Evolutionary conservation across 2,113 vertebrate species (phyloP).

Genomic region (Poeciliopsis turrubarensis): DNA sequence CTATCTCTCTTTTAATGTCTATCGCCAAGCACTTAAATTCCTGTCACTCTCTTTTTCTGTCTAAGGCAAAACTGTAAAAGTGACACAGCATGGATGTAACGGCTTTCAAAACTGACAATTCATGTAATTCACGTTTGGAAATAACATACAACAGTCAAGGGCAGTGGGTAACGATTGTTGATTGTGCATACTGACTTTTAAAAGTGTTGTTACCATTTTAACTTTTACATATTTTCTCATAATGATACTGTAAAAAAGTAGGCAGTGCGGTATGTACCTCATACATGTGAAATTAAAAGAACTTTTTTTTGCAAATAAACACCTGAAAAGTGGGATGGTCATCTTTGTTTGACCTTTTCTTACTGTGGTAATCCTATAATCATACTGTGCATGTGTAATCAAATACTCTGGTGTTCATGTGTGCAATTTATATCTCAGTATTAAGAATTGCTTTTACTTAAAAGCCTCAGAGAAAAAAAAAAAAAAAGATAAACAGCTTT

Average conservation of each 20-base stretch:
- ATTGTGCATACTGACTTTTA: neutral
- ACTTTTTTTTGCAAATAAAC: neutral
- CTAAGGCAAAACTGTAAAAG: constrained; percentile 39
- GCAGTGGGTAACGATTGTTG: neutral
- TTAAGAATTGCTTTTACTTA: neutral
- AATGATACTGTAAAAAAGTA: neutral
- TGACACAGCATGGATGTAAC: constrained; percentile 26
- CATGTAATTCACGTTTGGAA: constrained; percentile 11
- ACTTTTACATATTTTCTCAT: neutral
- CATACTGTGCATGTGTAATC: too few relatives aligned
- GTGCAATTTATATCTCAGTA: too few relatives aligned
- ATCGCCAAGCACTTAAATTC: constrained; percentile 55
- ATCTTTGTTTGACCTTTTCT: neutral
- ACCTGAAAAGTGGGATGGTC: neutral
- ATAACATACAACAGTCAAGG: neutral
- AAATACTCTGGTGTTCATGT: too few relatives aligned
- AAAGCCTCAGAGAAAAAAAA: neutral
- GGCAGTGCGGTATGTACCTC: neutral
- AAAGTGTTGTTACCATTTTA: neutral
- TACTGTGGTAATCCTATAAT: neutral
- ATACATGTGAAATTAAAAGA: neutral
- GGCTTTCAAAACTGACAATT: constrained; percentile 34
- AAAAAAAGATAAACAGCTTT: neutral
- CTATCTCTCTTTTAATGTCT: constrained; percentile 34
- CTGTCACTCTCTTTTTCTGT: constrained; percentile 63